phyloP scores from a whole-genome alignment of 2,797 vertebrate genomes.

The Danio tinwini region DNA sequence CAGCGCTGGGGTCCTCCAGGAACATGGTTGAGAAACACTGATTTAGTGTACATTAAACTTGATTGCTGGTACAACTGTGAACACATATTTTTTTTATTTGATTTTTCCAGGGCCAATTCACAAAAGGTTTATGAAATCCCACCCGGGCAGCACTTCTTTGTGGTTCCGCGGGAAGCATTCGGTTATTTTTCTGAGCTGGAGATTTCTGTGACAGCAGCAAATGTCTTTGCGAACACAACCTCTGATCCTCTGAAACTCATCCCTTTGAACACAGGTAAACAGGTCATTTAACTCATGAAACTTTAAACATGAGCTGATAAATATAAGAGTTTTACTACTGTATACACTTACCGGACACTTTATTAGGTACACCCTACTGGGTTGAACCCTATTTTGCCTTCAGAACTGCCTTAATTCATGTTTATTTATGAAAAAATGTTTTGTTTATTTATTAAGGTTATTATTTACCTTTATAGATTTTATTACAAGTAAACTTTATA shows the following conservation, averaged over 20 bases:
- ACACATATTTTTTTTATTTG: neutral
- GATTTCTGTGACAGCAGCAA: constrained; percentile 82
- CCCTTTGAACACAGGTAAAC: constrained; percentile 84
- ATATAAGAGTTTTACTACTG: too few relatives aligned
- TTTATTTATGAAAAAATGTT: too few relatives aligned
- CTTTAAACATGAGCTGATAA: neutral
- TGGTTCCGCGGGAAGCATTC: constrained; percentile 78
- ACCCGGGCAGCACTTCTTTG: constrained; percentile 66
- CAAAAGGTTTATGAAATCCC: constrained; percentile 59
- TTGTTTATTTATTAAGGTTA: too few relatives aligned
- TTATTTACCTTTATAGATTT: too few relatives aligned
- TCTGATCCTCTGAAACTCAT: constrained; percentile 74
- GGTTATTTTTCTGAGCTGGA: constrained; percentile 75
- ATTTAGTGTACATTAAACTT: neutral
- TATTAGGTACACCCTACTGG: too few relatives aligned
- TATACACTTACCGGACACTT: too few relatives aligned
- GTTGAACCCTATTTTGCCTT: too few relatives aligned
- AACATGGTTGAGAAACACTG: too few relatives aligned
- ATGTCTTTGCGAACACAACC: constrained; percentile 78
- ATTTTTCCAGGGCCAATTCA: constrained; percentile 56
- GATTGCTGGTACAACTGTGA: neutral
- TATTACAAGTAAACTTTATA: too few relatives aligned
- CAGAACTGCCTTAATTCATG: too few relatives aligned
- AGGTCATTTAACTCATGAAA: neutral
- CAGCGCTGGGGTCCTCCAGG: too few relatives aligned